Percentiles rank a stretch among this genome's conserved stretches.
These are phyloP conservation scores for Eulemur rufifrons DNA, from an alignment of 2,113 vertebrate genomes.

Conservation along the genomic window DNA sequence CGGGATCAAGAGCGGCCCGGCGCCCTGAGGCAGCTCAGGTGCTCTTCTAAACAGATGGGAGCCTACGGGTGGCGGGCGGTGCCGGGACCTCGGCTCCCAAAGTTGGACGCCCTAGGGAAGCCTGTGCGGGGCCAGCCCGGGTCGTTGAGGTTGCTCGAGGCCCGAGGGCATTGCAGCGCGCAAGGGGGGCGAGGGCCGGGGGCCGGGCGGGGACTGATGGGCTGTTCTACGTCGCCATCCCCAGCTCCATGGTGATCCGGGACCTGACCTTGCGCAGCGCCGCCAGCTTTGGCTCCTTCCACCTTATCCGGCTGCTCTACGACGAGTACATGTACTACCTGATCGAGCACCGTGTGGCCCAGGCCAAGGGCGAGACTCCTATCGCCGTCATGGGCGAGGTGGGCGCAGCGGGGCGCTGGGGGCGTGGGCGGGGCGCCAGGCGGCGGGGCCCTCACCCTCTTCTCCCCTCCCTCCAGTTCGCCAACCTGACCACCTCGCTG, in stretches of 20 bases:
- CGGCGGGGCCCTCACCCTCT: background rate
- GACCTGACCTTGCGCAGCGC: conserved; percentile 95
- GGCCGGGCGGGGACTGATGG: background rate
- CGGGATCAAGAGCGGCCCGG: background rate
- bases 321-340: conserved; percentile 97
- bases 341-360: conserved; percentile 94
- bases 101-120: accelerated
- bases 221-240: too few relatives aligned
- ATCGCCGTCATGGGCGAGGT: conserved; percentile 97
- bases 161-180: background rate
- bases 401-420: background rate
- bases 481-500: conserved; percentile 86
- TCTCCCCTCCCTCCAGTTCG: conserved; percentile 84
- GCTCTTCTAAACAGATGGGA: accelerated
- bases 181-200: background rate
- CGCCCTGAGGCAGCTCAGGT: background rate
- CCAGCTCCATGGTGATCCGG: conserved; percentile 95
- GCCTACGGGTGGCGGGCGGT: background rate
- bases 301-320: conserved; percentile 93
- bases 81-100: accelerated
- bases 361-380: conserved; percentile 93
- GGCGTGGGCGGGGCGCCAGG: background rate
- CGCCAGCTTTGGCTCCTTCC: conserved; percentile 94
- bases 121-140: background rate
- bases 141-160: background rate